These are phyloP conservation scores for Scopus umbretta DNA, from an alignment of 2,113 vertebrate genomes.

Conservation along the genomic window DNA sequence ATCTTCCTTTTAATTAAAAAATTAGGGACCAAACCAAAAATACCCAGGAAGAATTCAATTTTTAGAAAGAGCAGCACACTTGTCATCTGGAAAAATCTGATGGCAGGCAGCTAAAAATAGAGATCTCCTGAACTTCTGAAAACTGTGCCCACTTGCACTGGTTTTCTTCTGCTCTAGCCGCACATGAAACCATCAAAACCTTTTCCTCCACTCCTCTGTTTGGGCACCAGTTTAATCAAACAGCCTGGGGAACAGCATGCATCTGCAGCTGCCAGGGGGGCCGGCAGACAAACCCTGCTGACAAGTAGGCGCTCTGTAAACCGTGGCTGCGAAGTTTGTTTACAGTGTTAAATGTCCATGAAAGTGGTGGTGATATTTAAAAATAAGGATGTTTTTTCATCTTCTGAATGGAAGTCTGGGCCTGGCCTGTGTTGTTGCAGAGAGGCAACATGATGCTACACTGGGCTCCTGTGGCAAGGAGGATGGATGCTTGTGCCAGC, in stretches of 20 bases:
- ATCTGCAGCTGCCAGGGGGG: neutral
- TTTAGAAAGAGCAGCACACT: neutral
- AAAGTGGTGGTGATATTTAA: neutral
- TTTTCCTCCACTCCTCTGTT: neutral
- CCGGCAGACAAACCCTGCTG: neutral
- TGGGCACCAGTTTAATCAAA: neutral
- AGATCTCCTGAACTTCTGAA: neutral
- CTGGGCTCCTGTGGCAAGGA: fast-evolving
- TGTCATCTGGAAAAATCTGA: slow-evolving; percentile 7
- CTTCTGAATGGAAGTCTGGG: neutral
- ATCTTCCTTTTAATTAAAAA: slow-evolving; percentile 9
- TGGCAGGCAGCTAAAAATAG: neutral
- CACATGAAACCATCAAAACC: neutral
- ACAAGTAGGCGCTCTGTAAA: neutral
- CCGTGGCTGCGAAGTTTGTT: neutral
- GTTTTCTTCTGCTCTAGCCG: neutral
- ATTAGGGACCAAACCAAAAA: neutral
- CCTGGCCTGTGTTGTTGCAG: neutral
- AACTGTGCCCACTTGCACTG: neutral
- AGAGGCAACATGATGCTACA: fast-evolving
- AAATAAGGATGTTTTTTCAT: neutral
- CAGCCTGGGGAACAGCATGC: neutral
- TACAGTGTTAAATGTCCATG: neutral
- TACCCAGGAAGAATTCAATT: neutral
- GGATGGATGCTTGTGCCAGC: fast-evolving